Evolutionary conservation across 2,888 invertebrate species (phyloP).

Genomic region (Andricus quercusramuli): DNA sequence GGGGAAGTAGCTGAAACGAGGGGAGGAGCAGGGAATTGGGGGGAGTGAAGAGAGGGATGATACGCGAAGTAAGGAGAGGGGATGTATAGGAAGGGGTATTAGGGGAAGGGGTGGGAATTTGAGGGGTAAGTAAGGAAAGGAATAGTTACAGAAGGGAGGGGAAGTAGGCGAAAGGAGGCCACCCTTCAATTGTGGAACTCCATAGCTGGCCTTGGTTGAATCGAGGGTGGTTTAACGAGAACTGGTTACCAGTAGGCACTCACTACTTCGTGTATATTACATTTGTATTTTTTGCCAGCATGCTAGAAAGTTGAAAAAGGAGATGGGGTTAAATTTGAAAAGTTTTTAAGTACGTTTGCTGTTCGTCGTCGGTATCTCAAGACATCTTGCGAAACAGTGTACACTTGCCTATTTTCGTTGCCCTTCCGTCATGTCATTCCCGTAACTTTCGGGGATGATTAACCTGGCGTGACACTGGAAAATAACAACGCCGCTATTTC

Average conservation of each 20-base stretch:
- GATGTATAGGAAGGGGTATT: too few species aligned
- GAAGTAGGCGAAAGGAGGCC: too few species aligned
- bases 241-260: slow-evolving; percentile 42
- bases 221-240: slow-evolving; percentile 39
- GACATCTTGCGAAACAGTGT: slow-evolving; percentile 28
- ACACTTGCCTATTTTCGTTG: slow-evolving; percentile 66
- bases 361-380: slow-evolving; percentile 34
- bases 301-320: slow-evolving; percentile 52
- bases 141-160: too few species aligned
- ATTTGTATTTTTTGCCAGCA: slow-evolving; percentile 55
- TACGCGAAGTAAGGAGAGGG: too few species aligned
- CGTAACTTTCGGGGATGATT: slow-evolving; percentile 72
- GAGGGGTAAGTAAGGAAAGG: too few species aligned
- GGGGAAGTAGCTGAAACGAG: too few species aligned
- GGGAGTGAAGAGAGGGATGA: too few species aligned
- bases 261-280: slow-evolving; percentile 55
- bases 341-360: slow-evolving; percentile 62
- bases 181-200: background rate
- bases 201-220: background rate
- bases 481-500: slow-evolving; percentile 25
- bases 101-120: too few species aligned
- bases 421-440: slow-evolving; percentile 71
- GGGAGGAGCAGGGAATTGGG: too few species aligned
- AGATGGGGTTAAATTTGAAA: slow-evolving; percentile 77
- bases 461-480: slow-evolving; percentile 72